phyloP scores from a whole-genome alignment of 2,888 invertebrate genomes.

The Prenolepis imparis region DNA sequence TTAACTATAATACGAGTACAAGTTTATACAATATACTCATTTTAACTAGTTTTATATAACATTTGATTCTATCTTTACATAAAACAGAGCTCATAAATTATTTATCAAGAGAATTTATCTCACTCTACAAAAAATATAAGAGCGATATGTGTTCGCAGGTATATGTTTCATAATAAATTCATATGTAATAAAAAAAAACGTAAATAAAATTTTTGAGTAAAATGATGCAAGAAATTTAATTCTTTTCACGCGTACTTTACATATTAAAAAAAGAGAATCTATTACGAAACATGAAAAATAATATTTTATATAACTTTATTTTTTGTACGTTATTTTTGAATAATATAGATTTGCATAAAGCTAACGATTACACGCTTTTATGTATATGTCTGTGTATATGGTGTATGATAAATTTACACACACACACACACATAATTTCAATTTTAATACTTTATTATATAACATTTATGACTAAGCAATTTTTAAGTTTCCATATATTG shows the following conservation, averaged over 20 bases:
- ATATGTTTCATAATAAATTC: not conserved
- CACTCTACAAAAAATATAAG: not conserved
- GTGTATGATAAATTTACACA: not conserved
- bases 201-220: not conserved
- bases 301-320: not conserved
- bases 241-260: not conserved
- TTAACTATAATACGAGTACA: not conserved
- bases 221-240: not conserved
- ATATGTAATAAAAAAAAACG: not conserved
- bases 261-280: not conserved
- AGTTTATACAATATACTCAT: not conserved
- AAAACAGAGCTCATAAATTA: not conserved
- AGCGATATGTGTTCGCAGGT: not conserved
- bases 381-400: not conserved
- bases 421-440: not conserved
- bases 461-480: not conserved
- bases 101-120: not conserved
- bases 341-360: not conserved
- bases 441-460: not conserved
- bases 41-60: not conserved
- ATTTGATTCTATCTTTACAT: not conserved
- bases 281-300: not conserved
- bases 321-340: not conserved
- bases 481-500: not conserved
- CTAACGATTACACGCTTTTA: not conserved